These are phyloP conservation scores for Pilophorus perplexus DNA, from an alignment of 2,888 invertebrate genomes.

Conservation along the genomic window DNA sequence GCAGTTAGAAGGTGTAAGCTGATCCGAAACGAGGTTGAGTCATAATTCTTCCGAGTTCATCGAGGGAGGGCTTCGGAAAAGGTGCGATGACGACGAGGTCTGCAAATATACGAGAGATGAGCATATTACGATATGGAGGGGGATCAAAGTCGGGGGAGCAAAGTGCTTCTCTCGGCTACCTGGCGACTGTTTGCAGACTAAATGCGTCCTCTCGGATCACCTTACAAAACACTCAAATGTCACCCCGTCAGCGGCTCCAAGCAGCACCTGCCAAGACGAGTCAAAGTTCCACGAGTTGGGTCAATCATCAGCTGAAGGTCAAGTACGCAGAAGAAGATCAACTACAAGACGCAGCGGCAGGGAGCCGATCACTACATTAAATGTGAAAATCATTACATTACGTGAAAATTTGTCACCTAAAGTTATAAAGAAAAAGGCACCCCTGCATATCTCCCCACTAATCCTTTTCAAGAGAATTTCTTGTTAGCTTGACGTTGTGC, in stretches of 20 bases:
- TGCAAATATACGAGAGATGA: background rate
- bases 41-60: background rate
- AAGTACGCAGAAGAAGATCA: no score
- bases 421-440: no score
- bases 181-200: background rate
- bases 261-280: background rate
- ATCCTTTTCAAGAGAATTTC: no score
- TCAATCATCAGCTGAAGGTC: no score
- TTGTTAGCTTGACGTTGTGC: no score
- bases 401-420: no score
- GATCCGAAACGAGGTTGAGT: background rate
- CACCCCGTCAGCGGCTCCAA: background rate
- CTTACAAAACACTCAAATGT: background rate
- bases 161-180: background rate
- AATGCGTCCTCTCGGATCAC: background rate
- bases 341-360: no score
- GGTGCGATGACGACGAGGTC: background rate
- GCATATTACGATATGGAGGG: background rate
- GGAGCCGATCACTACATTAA: no score
- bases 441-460: no score
- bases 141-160: background rate
- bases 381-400: no score
- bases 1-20: background rate
- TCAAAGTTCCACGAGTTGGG: no score
- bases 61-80: background rate